Evolutionary conservation across 2,113 vertebrate species (phyloP), one percentile per base, ranked within the genome.

Genomic region (Hippocampus abdominalis): DNA sequence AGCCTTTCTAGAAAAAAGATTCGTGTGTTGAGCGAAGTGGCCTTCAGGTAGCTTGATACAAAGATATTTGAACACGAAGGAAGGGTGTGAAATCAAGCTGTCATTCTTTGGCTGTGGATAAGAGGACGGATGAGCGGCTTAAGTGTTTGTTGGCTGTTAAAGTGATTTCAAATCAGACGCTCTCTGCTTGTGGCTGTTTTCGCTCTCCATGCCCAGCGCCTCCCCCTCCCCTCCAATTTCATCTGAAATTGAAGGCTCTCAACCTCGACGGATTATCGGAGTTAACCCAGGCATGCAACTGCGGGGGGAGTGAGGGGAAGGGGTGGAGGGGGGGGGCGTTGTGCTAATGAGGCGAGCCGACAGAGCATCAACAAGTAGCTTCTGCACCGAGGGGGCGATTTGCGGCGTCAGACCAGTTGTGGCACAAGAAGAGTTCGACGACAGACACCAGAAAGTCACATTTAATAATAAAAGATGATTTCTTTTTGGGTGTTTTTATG

Each of bases 401-500:
- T 23, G 54, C 66, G 73, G 27, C 0, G 4, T 62, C 36, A 11
- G 1, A 32, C 25, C 8, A 6, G 8, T 40, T 29, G 20, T 7
- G 36, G 16, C 53, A 12, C 57, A 70, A 78, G 40, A 18, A 73
- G 68, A 65, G 27, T 68, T 49, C 23, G 81, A 86, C 57, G 77
- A 79, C 42, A 23, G 70, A 83, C 79, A 89, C 69, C 69, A 81
- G 75, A 69, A 75, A 66, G 56, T 53, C 71, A 79, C 63, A 65
- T 88, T 86, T 79, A 84, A 86, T 69, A 46, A 64, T 81, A 86
- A 90, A 90, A 81, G 67, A 46, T 69, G 49, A 70, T 84, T 80
- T 85, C 90, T 89, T 84, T n/a, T 91, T 85, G 91, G 90, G 85
- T 89, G 82, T 71, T 86, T 86, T 84, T 84, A 77, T 81, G 77